Base-by-base conservation (phyloP, 2,113 vertebrate species). In the Hiodon tergisus region DNA sequence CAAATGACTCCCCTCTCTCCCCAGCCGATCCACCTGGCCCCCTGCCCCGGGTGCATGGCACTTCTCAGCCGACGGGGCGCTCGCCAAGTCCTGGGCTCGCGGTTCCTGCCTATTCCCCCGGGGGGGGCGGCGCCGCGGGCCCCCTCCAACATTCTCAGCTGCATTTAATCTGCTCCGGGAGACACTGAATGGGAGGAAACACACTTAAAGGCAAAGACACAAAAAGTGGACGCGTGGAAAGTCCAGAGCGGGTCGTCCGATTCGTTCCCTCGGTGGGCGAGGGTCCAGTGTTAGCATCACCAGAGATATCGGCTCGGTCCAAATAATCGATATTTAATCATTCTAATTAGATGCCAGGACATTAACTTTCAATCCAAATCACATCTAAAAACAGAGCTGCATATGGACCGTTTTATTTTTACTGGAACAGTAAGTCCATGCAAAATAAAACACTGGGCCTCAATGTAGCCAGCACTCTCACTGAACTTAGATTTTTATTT, bases 81-180 rank as follows among this genome's bases (percentile, higher is more conserved):
- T 85, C 92, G 94, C 94, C 94, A 87, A 93, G 93, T 94, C 95
- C 92, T 31, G 88, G 94, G 91, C 94, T 91, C 87, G 86, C 83
- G 93, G 96, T 97, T 99, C 97, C 97, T 97, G 97, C 92, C 90
- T 95, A 95, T 98, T 98, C 97, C 97, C 97, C 96, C 91, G 0
- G 65, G 93, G 95, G 97, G 94, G 89, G 78, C 80, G 87, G 81
- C 71, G 79, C 92, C 92, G 91, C 93, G 89, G 93, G 91, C 92
- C 92, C 90, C 90, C 90, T 92, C 93, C 95, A 84, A 93, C 97
- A 98, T 99, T 98, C 97, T 98, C 96, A 98, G 97, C 96, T 99
- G 97, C 91, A 94, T 98, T 98, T 95, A 98, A 99, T 99, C 97
- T 98, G 95, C 92, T 91, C 91, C 96, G 94, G 97, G 95, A 98